phyloP scores from a whole-genome alignment of 2,888 invertebrate species.

The Bibio marci region DNA sequence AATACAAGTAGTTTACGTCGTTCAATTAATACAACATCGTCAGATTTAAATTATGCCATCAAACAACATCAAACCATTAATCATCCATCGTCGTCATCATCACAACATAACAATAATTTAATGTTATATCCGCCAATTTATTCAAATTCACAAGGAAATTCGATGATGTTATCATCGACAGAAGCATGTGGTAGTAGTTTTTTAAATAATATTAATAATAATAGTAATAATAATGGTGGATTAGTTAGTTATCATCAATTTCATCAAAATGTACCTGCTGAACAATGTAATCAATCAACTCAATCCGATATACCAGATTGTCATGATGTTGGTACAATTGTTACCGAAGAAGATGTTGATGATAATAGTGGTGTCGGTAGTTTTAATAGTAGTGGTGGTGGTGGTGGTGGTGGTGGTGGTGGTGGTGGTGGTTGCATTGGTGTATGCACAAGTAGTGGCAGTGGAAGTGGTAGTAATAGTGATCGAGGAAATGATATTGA shows the following conservation, averaged over 20 bases:
- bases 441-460: neutral
- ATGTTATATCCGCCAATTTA: slow-evolving; percentile 13
- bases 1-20: slow-evolving; percentile 19
- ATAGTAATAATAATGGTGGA: neutral
- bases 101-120: slow-evolving; percentile 10
- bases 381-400: neutral
- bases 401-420: slow-evolving; percentile 1
- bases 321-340: slow-evolving; percentile 13
- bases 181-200: slow-evolving; percentile 8
- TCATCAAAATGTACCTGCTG: slow-evolving; percentile 8
- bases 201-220: slow-evolving; percentile 7
- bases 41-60: slow-evolving; percentile 7
- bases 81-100: slow-evolving; percentile 12
- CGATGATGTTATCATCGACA: slow-evolving; percentile 10
- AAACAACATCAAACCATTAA: neutral
- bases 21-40: slow-evolving; percentile 12
- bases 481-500: slow-evolving; percentile 24
- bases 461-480: slow-evolving; percentile 15
- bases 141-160: slow-evolving; percentile 12
- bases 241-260: slow-evolving; percentile 12
- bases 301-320: slow-evolving; percentile 12
- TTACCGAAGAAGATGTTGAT: slow-evolving; percentile 10
- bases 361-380: neutral
- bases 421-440: slow-evolving; percentile 19
- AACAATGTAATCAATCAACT: slow-evolving; percentile 14